Conservation (phyloP, 2,888 invertebrate species). For the Teleiodes luculella region DNA sequence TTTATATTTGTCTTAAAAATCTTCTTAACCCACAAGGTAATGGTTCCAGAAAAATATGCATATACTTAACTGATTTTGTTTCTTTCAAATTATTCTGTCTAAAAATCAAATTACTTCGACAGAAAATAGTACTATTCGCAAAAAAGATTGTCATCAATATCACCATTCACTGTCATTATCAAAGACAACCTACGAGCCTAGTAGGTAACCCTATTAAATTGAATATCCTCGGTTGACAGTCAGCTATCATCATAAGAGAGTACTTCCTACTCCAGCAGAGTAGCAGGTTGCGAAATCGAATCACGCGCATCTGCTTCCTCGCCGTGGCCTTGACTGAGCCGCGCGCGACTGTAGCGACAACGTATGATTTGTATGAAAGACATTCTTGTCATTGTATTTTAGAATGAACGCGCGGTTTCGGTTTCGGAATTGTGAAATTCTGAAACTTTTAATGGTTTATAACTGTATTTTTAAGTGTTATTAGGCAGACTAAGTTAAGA, state of each 20-base stretch:
- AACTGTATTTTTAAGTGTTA: too few species aligned
- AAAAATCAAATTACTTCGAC: too few species aligned
- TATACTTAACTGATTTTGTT: too few species aligned
- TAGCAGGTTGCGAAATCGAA: slow-evolving; percentile 45
- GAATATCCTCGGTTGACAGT: slow-evolving; percentile 28
- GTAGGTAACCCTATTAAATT: slow-evolving; percentile 20
- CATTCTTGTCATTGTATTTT: background rate
- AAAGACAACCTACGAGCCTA: slow-evolving; percentile 14
- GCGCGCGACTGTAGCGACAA: slow-evolving; percentile 10
- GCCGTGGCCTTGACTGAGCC: slow-evolving; percentile 49
- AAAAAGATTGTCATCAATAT: slow-evolving; percentile 11
- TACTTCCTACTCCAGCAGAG: slow-evolving; percentile 57
- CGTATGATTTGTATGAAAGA: slow-evolving; percentile 1
- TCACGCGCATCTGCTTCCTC: slow-evolving; percentile 56
- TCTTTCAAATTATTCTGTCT: too few species aligned
- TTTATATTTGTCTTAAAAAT: too few species aligned
- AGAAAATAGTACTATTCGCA: background rate
- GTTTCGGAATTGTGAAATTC: background rate
- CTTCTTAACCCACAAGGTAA: too few species aligned
- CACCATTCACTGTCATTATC: slow-evolving; percentile 12
- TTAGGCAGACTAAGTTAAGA: too few species aligned
- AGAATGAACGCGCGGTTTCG: background rate
- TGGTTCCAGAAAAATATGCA: too few species aligned
- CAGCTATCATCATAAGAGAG: slow-evolving; percentile 44
- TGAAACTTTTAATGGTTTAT: background rate